A percentile compares a stretch with the other conserved stretches of the same genome.
Conservation (phyloP, 2,888 invertebrate species). For the Lordiphosa fenestrarum region DNA sequence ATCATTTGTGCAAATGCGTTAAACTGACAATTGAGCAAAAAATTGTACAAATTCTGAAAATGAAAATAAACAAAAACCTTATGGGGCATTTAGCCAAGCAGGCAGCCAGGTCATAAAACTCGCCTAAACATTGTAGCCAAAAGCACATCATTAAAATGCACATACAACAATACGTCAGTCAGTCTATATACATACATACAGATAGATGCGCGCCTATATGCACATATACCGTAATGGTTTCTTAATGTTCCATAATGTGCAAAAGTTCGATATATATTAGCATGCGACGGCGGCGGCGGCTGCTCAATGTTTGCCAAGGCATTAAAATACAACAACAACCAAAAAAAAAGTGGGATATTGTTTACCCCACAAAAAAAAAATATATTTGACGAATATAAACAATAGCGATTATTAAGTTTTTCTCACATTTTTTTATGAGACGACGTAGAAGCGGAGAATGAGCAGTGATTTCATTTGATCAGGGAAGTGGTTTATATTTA, state of each 20-base stretch:
- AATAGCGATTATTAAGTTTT: slow-evolving; percentile 55
- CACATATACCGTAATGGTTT: slow-evolving; percentile 32
- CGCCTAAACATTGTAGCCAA: slow-evolving; percentile 33
- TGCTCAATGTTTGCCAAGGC: slow-evolving; percentile 53
- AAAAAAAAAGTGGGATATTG: slow-evolving; percentile 21
- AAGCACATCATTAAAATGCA: slow-evolving; percentile 36
- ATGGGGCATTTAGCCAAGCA: slow-evolving; percentile 12
- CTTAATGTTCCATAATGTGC: slow-evolving; percentile 32
- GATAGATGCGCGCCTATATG: background rate
- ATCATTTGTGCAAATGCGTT: background rate
- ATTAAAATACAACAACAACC: slow-evolving; percentile 35
- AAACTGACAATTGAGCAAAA: slow-evolving; percentile 7
- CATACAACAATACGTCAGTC: slow-evolving; percentile 4
- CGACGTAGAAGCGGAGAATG: background rate
- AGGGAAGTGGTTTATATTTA: slow-evolving; percentile 2
- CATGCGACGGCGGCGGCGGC: slow-evolving; percentile 26
- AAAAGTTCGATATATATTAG: slow-evolving; percentile 31
- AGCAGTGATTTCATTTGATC: background rate
- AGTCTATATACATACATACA: too few species aligned
- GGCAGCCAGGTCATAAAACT: slow-evolving; percentile 29
- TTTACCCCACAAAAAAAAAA: slow-evolving; percentile 42
- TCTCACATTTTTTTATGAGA: slow-evolving; percentile 5
- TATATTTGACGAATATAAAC: slow-evolving; percentile 44
- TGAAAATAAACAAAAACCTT: slow-evolving; percentile 3
- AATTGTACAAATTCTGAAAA: background rate